Base-by-base conservation (phyloP, 2,113 vertebrate genomes). In the Bombycilla garrulus region DNA sequence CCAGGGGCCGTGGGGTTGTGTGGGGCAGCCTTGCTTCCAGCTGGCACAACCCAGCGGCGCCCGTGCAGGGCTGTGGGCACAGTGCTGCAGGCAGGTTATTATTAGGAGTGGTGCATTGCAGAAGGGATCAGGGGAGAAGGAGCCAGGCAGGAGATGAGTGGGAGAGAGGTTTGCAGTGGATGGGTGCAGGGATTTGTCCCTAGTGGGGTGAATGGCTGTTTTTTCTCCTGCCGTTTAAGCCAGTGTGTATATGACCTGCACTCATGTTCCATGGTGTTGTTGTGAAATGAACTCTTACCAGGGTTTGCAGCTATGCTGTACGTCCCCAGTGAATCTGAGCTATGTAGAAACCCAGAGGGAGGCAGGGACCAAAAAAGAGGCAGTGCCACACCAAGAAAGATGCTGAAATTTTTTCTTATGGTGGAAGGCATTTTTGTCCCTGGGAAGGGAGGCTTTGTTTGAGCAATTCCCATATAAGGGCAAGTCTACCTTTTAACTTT, bases 101-200 rank as follows among this genome's bases (percentile, higher is more conserved):
- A 91, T 97, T 98, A 97, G 98, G 98, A 98, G 64, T 93, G 91
- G 96, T 98, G 98, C 98, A 98, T 97, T 98, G 98, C 97, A 92
- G 97, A 72, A 96, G 69, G 50, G 91, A 83, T 65, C 47, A 70
- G 76, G 54, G 67, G 47, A 76, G 62, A 64, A 38, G 69, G 26
- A 79, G 35, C 73, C 81, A 86, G 88, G 69, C 40, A 15, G 91
- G 74, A 69, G 80, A 35, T 5, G 26, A 33, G 78, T 15, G 0
- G 48, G n/a, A 65, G 33, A 45, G 76, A 28, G 74, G 53, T 22
- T 91, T 0, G 0, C 33, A 25, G 3, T 0, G 67, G 58, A 29
- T 62, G 64, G 67, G 25, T 3, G 1, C 42, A 44, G 1, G 2
- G 76, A 29, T 67, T 25, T 5, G 4, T 62, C 21, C 1, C 29